Base-by-base conservation (phyloP, 2,888 invertebrate species). In the Prenolepis imparis region DNA sequence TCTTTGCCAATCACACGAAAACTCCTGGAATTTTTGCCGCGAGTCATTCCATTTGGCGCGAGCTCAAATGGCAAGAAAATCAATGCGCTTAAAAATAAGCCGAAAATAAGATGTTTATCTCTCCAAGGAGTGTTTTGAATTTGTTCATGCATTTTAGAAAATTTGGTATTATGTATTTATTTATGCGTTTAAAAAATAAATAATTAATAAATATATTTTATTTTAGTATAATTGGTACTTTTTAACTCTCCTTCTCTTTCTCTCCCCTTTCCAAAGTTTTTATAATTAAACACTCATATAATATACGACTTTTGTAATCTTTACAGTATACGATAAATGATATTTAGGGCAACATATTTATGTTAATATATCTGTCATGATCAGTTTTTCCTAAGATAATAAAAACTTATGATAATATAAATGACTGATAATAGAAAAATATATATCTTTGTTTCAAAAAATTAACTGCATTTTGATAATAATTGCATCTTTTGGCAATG, bases 81-180 rank as follows among this genome's bases (percentile, higher is more conserved):
- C 78, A 57, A 78, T 78, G 28, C 57, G 59, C 78, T 78, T 32
- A 32, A 72, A 59, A 44, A 44, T 59, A 59, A 78, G 72, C 70
- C 78, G n/a, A 6, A 44, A 72, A 80, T 80, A 70, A 80, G 78
- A 80, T 72, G 59, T 78, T 78, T 59, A 64, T 78, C 55, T 66
- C 39, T 41, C 11, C n/a, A 28, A 39, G 21, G 21, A 21, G 21
- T 18, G 24, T 66, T 68, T 55, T n/a, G 8, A 52, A 52, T n/a
- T n/a, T 55, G 39, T 39, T 48, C 48, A n/a, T 55, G 55, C n/a
- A 11, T 55, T 64, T 68, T 41, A 0, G 21, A 28, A 68, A 55
- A 55, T 75, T n/a, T n/a, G n/a, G n/a, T n/a, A n/a, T n/a, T n/a
- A n/a, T n/a, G n/a, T n/a, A n/a, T n/a, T 32, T 48, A 48, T 75